phyloP scores from a whole-genome alignment of 2,797 vertebrate species.

The Channallabes apus region DNA sequence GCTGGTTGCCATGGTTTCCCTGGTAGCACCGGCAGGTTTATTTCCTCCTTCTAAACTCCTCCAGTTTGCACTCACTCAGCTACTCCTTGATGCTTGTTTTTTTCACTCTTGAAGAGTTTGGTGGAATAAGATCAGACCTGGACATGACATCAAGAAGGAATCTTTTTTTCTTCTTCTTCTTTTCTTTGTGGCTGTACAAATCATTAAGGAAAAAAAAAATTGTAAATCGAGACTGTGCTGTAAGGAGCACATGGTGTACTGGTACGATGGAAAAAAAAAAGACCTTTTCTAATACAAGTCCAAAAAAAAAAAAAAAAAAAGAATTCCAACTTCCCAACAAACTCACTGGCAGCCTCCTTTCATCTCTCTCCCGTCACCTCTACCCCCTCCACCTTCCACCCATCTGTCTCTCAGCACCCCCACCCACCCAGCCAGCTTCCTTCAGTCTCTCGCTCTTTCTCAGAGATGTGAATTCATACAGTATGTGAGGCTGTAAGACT shows the following conservation, averaged over 20 bases:
- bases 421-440: slow-evolving; percentile 44
- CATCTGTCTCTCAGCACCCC: slow-evolving; percentile 51
- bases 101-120: neutral
- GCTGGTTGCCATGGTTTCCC: slow-evolving; percentile 9
- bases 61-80: neutral
- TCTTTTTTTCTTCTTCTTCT: neutral
- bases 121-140: neutral
- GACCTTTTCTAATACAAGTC: slow-evolving; percentile 44
- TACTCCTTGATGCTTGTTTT: neutral
- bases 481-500: neutral
- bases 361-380: slow-evolving; percentile 51
- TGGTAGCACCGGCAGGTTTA: neutral
- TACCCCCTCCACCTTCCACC: slow-evolving; percentile 51
- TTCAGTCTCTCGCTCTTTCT: slow-evolving; percentile 56
- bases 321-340: slow-evolving; percentile 66
- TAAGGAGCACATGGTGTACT: neutral
- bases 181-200: neutral
- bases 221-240: neutral
- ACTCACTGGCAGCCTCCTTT: slow-evolving; percentile 66
- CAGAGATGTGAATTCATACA: slow-evolving; percentile 30
- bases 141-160: slow-evolving; percentile 4
- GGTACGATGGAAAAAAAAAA: slow-evolving; percentile 2
- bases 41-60: neutral
- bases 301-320: slow-evolving; percentile 58
- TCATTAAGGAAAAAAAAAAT: neutral